phyloP scores from a whole-genome alignment of 92 coral and sea anemone genomes.

The Scolanthus callimorphus region DNA sequence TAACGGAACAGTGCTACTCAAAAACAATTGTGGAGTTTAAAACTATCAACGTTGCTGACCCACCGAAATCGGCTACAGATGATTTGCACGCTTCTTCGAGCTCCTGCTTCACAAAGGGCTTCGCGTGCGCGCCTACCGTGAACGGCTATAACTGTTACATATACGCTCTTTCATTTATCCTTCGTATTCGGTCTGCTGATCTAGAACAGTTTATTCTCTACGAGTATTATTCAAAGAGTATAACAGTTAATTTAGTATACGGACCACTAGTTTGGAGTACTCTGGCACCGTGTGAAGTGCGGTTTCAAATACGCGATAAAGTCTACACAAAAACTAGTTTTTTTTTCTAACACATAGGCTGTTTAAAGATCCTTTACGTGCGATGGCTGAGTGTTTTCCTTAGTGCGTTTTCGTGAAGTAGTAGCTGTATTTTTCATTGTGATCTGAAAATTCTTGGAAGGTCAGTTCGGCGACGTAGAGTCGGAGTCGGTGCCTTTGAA shows the following conservation, averaged over 20 bases:
- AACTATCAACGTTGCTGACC: no score
- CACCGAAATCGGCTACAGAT: constrained; percentile 35
- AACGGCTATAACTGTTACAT: constrained; percentile 33
- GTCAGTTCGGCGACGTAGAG: constrained; percentile 98
- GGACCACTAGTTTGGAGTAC: constrained; percentile 16
- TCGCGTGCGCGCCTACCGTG: constrained; percentile 37
- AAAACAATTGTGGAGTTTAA: no score
- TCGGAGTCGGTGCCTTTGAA: constrained; percentile 98
- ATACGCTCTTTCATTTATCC: constrained; percentile 7
- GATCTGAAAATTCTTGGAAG: constrained; percentile 93
- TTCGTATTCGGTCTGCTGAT: constrained; percentile 46
- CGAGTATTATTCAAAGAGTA: constrained; percentile 36
- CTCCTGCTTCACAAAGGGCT: constrained; percentile 30
- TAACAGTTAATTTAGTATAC: constrained; percentile 43
- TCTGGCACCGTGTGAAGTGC: no score
- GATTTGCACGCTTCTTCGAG: constrained; percentile 20
- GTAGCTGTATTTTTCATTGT: constrained; percentile 64
- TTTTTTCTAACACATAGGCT: no score
- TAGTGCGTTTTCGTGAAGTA: no score
- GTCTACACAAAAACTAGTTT: no score
- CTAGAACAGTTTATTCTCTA: constrained; percentile 26
- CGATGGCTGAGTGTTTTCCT: no score
- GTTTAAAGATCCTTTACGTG: no score
- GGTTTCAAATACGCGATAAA: no score
- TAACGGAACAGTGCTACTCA: no score